phyloP scores from a whole-genome alignment of 2,113 vertebrate species.

The Chloropsis cyanopogon region DNA sequence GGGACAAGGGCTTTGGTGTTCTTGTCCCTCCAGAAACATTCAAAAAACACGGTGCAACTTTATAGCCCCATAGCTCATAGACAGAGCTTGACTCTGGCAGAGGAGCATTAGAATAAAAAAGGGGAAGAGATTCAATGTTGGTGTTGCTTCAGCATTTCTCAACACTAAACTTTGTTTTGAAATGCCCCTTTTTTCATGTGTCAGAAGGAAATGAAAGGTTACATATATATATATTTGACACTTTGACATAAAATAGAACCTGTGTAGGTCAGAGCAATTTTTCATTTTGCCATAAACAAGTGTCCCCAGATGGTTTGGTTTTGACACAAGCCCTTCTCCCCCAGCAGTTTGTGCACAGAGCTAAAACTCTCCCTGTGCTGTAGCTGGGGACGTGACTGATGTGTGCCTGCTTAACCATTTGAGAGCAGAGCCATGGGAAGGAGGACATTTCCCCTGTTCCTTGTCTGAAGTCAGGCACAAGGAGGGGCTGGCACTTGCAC shows the following conservation, averaged over 20 bases:
- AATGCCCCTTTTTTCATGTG: neutral
- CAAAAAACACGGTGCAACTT: neutral
- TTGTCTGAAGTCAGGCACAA: neutral
- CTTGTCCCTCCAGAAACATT: neutral
- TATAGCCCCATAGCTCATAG: neutral
- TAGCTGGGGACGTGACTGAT: neutral
- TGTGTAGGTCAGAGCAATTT: conserved; percentile 5
- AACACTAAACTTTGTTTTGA: neutral
- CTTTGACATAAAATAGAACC: neutral
- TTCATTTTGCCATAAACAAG: neutral
- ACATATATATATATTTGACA: neutral
- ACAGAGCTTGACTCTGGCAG: neutral
- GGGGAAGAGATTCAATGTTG: neutral
- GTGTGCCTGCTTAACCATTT: neutral
- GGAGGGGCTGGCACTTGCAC: neutral
- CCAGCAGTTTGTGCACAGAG: neutral
- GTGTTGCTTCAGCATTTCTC: neutral
- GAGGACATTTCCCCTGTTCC: neutral
- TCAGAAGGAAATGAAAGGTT: neutral
- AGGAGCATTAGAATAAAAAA: neutral
- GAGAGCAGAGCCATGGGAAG: neutral
- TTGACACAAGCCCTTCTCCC: neutral
- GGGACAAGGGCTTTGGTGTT: neutral
- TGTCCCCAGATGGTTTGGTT: neutral
- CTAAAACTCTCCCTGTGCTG: neutral